Base-by-base conservation (phyloP, 2,888 invertebrate genomes). In the Aphelenchoides bicaudatus region DNA sequence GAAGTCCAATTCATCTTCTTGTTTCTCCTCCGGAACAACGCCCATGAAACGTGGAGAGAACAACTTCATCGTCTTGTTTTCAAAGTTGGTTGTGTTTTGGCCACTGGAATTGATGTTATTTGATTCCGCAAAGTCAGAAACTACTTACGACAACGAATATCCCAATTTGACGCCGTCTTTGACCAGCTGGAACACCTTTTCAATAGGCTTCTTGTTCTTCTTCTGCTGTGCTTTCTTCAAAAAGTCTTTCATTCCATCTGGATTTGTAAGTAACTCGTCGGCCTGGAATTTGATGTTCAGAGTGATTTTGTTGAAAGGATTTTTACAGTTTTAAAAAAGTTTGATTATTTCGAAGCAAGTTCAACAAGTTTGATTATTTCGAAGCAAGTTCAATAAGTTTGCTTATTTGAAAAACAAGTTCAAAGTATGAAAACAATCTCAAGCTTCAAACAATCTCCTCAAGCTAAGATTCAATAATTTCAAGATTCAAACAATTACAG, bases 121-220 rank as follows among this genome's bases (percentile, higher is more conserved):
- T n/a, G n/a, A n/a, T n/a, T n/a, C n/a, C n/a, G n/a, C n/a, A n/a
- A n/a, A n/a, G n/a, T n/a, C n/a, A n/a, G n/a, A n/a, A n/a, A n/a
- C n/a, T n/a, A n/a, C n/a, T n/a, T n/a, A n/a, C n/a, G n/a, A n/a
- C n/a, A 72, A 48, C 13, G 78, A 43, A 6, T 60, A 38, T 19
- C 74, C 68, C 21, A 79, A 62, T 0, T 63, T 60, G 21, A 43
- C 43, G 23, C 43, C 43, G 19, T 4, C 72, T 73, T 47, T 77
- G 68, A 62, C 72, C 68, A 38, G 61, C 62, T 25, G 78, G 52
- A 59, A 74, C 66, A 3, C 66, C 59, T 39, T 72, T 51, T 25
- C 66, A 62, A 52, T 67, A 71, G 21, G 69, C 56, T 30, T 72
- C 70, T 39, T 75, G 74, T 4, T 75, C 56, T 16, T 59, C 68